Evolutionary conservation across 2,797 vertebrate species (phyloP), one percentile per base, ranked within the genome.

Genomic region (Pipistrellus kuhlii): DNA sequence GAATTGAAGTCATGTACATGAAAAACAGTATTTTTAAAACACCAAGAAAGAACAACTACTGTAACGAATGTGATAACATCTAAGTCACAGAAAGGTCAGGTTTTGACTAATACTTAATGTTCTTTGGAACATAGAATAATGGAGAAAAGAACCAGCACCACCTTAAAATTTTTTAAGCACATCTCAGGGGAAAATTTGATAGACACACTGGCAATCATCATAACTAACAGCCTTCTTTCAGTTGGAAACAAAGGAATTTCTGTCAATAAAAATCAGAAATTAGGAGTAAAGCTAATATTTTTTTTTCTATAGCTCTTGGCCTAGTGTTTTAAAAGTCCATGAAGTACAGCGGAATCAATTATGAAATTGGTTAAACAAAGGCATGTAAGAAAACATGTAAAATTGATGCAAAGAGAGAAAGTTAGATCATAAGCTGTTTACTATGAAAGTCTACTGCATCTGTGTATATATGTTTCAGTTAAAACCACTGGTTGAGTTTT

Each of bases 1-100:
- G 53, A 95, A 92, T 27, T 48, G 7, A 93, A 94, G 23, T 81
- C 86, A 83, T 90, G 55, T 94, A 86, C 88, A 87, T 51, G 32
- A 62, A 80, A 96, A 96, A 90, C 35, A 81, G 18, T 80, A 75
- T 95, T 93, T 89, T 93, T 77, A n/a, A 91, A 96, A 64, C 55
- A 46, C 48, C 35, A 55, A 80, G 81, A 82, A 96, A 85, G 80
- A 87, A 86, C 35, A 89, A 41, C 21, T 23, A 86, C n/a, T 81
- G 62, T 46, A 93, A 64, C 78, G 57, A 88, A 53, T 46, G 68
- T 25, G 81, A 57, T 78, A 93, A 78, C 32, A 94, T 94, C 68
- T 69, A 82, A 62, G 59, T 69, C 15, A 66, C n/a, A 41, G 80
- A 92, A 80, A 84, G 32, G 30, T 25, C 88, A 41, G 38, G 27